Conservation (phyloP, 1,140 invertebrate genomes). For the Acromyrmex heyeri region DNA sequence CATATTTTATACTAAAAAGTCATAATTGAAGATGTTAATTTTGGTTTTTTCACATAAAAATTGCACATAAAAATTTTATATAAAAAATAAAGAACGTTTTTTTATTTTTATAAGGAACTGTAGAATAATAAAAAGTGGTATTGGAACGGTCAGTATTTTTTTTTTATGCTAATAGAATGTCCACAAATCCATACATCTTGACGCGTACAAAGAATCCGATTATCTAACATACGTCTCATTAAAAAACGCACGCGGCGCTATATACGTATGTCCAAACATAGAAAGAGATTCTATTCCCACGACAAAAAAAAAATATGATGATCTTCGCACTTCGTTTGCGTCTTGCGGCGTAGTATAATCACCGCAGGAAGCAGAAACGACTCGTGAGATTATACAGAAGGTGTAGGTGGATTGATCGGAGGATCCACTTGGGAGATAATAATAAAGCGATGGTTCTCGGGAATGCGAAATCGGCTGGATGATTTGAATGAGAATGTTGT, state of each 20-base stretch:
- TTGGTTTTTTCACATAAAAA: no score
- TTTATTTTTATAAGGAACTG: no score
- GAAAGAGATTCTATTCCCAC: neutral
- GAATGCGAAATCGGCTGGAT: conserved; percentile 49
- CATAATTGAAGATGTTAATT: no score
- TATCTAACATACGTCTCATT: neutral
- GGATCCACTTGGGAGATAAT: conserved; percentile 35
- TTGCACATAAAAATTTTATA: no score
- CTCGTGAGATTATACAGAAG: conserved; percentile 19
- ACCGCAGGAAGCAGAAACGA: conserved; percentile 30
- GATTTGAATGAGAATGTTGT: conserved; percentile 69
- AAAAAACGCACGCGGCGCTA: neutral
- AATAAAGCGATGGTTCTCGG: conserved; percentile 30
- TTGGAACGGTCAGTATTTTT: no score
- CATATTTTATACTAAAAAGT: no score
- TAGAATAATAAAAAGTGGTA: no score
- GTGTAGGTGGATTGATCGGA: conserved; percentile 40
- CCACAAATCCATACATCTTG: neutral
- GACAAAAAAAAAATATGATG: neutral
- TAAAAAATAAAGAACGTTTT: no score
- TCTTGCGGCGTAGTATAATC: conserved; percentile 7
- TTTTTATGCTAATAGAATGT: no score
- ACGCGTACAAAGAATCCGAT: neutral
- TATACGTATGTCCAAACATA: neutral
- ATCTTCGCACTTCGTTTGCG: conserved; percentile 15